A percentile compares a stretch with the other conserved stretches of the same genome.
Evolutionary conservation across 2,113 vertebrate species (phyloP).

Genomic region (Pachyramphus minor): DNA sequence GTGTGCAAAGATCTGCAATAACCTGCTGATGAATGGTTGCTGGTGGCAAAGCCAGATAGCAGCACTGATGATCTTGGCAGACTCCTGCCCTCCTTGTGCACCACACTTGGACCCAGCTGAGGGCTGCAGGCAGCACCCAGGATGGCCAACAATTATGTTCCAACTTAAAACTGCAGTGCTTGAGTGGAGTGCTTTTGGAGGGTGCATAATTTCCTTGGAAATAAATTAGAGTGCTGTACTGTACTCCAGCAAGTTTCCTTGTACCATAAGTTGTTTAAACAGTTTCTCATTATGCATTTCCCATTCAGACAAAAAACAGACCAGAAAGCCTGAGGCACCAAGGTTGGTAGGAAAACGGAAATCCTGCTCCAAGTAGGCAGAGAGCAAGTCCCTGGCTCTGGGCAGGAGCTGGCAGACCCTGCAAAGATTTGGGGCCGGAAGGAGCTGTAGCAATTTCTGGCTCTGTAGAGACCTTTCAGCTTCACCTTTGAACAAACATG

Average conservation of each 20-base stretch:
- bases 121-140: neutral
- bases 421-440: neutral
- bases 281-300: slow-evolving; percentile 25
- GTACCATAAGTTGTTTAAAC: slow-evolving; percentile 49
- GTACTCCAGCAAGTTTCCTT: slow-evolving; percentile 20
- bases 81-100: neutral
- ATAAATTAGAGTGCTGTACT: neutral
- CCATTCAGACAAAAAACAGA: slow-evolving; percentile 35
- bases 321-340: neutral
- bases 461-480: neutral
- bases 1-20: neutral
- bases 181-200: neutral
- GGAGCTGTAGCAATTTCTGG: neutral
- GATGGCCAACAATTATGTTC: neutral
- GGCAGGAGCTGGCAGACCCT: neutral
- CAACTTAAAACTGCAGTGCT: neutral
- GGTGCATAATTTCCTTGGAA: slow-evolving; percentile 53
- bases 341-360: slow-evolving; percentile 37
- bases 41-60: neutral
- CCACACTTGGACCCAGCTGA: neutral
- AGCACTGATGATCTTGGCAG: neutral
- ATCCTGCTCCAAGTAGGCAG: neutral
- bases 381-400: neutral
- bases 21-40: neutral
- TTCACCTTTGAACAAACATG: neutral